These are phyloP conservation scores for Heterochromis multidens DNA, from an alignment of 2,113 vertebrate species.

Conservation along the genomic window DNA sequence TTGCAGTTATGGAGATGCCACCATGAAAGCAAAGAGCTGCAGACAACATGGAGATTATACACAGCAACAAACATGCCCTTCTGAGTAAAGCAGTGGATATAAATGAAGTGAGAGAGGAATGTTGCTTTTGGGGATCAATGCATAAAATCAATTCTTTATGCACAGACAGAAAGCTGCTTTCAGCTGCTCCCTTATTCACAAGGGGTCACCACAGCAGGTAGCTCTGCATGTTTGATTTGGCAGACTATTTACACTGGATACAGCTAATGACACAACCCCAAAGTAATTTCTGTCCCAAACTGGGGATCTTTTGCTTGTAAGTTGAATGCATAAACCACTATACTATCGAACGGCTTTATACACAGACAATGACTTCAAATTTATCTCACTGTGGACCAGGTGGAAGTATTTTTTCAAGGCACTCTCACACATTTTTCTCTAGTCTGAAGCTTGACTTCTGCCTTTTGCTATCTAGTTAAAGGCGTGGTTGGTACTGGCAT, in stretches of 20 bases:
- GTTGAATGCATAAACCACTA: background rate
- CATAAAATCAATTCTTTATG: background rate
- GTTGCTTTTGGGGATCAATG: background rate
- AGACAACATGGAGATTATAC: background rate
- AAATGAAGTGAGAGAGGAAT: background rate
- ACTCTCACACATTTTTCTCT: background rate
- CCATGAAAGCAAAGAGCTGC: conserved; percentile 6
- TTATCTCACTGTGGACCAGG: background rate
- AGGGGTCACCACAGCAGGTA: background rate
- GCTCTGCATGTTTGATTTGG: background rate
- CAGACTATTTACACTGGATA: no score
- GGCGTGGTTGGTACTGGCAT: background rate
- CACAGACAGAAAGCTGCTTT: background rate
- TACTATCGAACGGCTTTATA: background rate
- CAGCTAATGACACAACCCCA: background rate
- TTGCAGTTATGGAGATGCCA: conserved; percentile 1
- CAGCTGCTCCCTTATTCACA: background rate
- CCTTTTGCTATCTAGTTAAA: background rate
- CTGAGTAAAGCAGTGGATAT: background rate
- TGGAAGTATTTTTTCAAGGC: background rate
- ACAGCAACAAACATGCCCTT: background rate
- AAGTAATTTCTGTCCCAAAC: background rate
- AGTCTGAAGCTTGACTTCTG: background rate
- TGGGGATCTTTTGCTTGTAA: background rate
- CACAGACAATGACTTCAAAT: background rate